These are phyloP conservation scores for Brachionus angularis DNA, from an alignment of 1,140 invertebrate species.

Conservation along the genomic window DNA sequence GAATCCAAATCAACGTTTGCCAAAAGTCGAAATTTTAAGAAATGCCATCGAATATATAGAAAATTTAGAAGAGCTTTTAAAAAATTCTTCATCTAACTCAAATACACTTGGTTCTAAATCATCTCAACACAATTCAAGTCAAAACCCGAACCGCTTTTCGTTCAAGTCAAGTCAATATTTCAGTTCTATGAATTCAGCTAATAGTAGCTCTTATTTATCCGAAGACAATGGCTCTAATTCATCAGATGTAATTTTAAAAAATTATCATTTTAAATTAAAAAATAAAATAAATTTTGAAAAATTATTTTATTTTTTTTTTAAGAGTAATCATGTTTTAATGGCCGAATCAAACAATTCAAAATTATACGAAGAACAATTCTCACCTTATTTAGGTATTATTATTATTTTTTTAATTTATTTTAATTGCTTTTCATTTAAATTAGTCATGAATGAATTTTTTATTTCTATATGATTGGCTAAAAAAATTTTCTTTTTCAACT, in stretches of 20 bases:
- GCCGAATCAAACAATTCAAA: neutral
- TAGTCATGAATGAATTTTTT: no score
- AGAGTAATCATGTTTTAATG: slow-evolving; percentile 29
- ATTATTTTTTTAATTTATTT: no score
- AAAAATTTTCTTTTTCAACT: no score
- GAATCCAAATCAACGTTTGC: slow-evolving; percentile 87
- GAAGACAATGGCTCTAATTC: slow-evolving; percentile 32
- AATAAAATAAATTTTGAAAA: neutral
- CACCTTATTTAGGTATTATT: slow-evolving; percentile 36
- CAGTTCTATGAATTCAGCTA: neutral
- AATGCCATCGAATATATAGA: slow-evolving; percentile 98
- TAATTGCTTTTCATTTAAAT: no score
- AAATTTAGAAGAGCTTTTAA: slow-evolving; percentile 70
- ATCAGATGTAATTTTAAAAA: slow-evolving; percentile 4
- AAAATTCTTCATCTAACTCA: slow-evolving; percentile 45
- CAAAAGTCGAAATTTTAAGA: slow-evolving; percentile 92
- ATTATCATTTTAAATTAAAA: no score
- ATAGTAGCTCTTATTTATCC: slow-evolving; percentile 28
- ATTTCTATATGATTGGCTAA: no score
- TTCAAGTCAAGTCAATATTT: slow-evolving; percentile 6
- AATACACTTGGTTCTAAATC: neutral
- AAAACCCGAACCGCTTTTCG: neutral
- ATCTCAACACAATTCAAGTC: neutral
- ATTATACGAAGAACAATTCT: slow-evolving; percentile 17
- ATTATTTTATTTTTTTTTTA: neutral